Evolutionary conservation across 1,140 invertebrate species (phyloP).

Genomic region (Magallana ariakensis): DNA sequence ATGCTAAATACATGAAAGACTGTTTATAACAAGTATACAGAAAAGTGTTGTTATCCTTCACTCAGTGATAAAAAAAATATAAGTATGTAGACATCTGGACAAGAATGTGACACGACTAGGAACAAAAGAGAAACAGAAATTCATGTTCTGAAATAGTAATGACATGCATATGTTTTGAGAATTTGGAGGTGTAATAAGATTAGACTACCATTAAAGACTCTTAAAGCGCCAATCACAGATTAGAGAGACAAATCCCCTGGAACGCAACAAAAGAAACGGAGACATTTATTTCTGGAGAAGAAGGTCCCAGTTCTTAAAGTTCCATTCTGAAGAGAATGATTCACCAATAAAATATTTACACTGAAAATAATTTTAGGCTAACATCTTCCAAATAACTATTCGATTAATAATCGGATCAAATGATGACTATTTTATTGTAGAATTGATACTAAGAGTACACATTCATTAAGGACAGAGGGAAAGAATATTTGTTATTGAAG

Average conservation of each 20-base stretch:
- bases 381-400: conserved; percentile 27
- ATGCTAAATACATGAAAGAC: no score
- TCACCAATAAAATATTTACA: conserved; percentile 37
- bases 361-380: conserved; percentile 9
- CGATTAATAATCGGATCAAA: not conserved
- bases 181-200: conserved; percentile 28
- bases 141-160: conserved; percentile 28
- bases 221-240: not conserved
- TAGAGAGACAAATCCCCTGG: conserved; percentile 12
- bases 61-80: not conserved
- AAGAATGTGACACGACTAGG: not conserved
- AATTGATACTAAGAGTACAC: not conserved
- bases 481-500: no score
- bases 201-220: conserved; percentile 24
- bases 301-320: conserved; percentile 27
- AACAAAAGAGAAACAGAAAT: conserved; percentile 11
- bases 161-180: conserved; percentile 36
- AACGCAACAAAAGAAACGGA: not conserved
- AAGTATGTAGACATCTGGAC: conserved; percentile 34
- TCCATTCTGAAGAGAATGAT: conserved; percentile 30
- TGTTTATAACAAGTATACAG: no score
- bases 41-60: no score
- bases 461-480: no score
- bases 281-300: conserved; percentile 31
- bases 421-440: not conserved